Percentiles rank a stretch among this genome's conserved stretches.
Conservation (phyloP, 2,797 vertebrate species). For the Gymnodraco acuticeps region DNA sequence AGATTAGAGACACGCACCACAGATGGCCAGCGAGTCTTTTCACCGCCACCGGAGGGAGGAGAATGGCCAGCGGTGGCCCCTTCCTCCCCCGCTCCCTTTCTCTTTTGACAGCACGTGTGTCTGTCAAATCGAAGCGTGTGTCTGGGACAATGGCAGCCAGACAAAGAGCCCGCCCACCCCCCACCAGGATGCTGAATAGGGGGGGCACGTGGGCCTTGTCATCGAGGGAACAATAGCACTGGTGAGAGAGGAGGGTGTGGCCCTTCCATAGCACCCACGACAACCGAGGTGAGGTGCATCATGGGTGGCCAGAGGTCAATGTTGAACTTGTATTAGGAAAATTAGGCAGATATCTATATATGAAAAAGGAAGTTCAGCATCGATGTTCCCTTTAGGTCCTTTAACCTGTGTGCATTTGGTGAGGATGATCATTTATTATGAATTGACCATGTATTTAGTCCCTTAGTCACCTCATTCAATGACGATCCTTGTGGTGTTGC, state of each 20-base stretch:
- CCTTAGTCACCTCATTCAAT: constrained; percentile 2
- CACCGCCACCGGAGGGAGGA: constrained; percentile 72
- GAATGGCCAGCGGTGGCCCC: constrained; percentile 84
- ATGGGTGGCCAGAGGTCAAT: constrained; percentile 67
- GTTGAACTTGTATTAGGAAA: constrained; percentile 43
- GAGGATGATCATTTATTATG: constrained; percentile 1
- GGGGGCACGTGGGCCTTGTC: constrained; percentile 85
- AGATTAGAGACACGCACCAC: constrained; percentile 85
- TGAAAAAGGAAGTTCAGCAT: background rate
- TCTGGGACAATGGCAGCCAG: constrained; percentile 81
- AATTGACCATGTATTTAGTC: constrained; percentile 3
- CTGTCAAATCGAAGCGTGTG: constrained; percentile 86
- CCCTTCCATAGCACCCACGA: constrained; percentile 43
- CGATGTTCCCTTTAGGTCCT: background rate
- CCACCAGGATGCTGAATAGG: constrained; percentile 78
- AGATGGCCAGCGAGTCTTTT: constrained; percentile 87
- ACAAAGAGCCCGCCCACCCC: constrained; percentile 80
- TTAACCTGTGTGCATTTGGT: background rate
- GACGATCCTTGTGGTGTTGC: background rate
- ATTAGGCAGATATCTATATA: no score
- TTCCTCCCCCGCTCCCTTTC: constrained; percentile 67
- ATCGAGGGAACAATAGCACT: constrained; percentile 81
- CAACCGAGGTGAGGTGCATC: constrained; percentile 39
- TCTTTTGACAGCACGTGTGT: constrained; percentile 85
- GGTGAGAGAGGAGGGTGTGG: constrained; percentile 64